phyloP scores from a whole-genome alignment of 2,797 vertebrate species.

The Myotis planiceps region DNA sequence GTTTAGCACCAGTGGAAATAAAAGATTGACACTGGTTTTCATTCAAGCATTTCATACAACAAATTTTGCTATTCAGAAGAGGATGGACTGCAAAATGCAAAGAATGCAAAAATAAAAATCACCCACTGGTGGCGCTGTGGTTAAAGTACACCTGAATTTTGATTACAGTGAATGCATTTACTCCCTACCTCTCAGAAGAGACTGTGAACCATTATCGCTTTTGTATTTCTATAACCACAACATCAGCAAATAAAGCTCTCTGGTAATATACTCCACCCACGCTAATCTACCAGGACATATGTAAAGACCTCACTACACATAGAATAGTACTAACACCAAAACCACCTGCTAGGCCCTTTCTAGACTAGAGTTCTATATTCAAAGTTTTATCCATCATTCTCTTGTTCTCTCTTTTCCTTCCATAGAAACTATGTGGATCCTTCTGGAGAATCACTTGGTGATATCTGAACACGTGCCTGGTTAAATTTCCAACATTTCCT shows the following conservation, averaged over 20 bases:
- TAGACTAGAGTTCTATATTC: background rate
- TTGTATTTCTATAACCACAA: conserved; percentile 58
- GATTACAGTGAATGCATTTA: conserved; percentile 31
- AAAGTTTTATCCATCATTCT: background rate
- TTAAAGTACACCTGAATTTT: conserved; percentile 88
- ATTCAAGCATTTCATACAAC: background rate
- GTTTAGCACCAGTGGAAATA: background rate
- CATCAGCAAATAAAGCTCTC: conserved; percentile 43
- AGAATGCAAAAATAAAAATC: conserved; percentile 84
- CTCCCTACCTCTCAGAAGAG: conserved; percentile 50
- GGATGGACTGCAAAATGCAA: background rate
- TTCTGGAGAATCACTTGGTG: background rate
- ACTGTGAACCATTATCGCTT: conserved; percentile 53
- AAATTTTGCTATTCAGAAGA: background rate
- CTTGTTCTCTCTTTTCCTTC: background rate
- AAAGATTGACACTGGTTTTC: background rate
- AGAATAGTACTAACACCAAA: background rate
- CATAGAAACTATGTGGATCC: background rate
- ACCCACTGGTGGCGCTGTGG: conserved; percentile 96
- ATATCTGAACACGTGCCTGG: background rate
- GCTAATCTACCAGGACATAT: background rate
- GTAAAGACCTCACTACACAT: background rate
- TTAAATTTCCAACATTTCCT: conserved; percentile 4
- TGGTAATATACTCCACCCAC: conserved; percentile 8
- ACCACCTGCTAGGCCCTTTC: background rate